Conservation (phyloP, 2,113 vertebrate genomes). For the Oplegnathus fasciatus region DNA sequence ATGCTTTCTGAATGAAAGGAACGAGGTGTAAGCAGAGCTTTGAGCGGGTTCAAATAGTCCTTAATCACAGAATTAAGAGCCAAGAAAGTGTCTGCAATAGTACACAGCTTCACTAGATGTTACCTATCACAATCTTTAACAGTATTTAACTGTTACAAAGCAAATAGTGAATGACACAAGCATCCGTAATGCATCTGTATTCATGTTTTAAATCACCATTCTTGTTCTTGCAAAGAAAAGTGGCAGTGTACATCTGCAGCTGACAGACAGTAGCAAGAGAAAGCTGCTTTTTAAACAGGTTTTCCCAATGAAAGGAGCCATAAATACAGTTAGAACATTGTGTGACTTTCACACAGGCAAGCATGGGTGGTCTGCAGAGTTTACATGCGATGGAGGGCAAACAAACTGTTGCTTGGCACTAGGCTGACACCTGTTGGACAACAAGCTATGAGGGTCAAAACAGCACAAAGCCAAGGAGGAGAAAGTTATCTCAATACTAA, state of each 20-base stretch:
- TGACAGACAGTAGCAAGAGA: not conserved
- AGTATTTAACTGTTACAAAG: not conserved
- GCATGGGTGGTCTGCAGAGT: conserved; percentile 72
- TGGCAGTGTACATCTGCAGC: not conserved
- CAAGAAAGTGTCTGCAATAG: not conserved
- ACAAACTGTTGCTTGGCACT: conserved; percentile 42
- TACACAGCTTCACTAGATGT: not conserved
- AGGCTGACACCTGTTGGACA: conserved; percentile 82
- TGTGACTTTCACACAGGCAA: conserved; percentile 68
- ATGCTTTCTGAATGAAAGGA: conserved; percentile 41
- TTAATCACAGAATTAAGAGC: conserved; percentile 37
- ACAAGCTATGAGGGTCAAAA: conserved; percentile 4
- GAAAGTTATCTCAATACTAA: not conserved
- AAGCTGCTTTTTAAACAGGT: conserved; percentile 9
- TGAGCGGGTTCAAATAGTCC: conserved; percentile 18
- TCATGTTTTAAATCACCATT: conserved; percentile 7
- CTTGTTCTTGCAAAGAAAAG: not conserved
- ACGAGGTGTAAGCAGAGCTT: conserved; percentile 16
- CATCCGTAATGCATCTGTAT: not conserved
- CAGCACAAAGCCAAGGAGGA: not conserved
- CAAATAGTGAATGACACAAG: conserved; percentile 3
- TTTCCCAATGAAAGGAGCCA: conserved; percentile 35
- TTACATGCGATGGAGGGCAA: conserved; percentile 46
- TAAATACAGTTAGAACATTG: conserved; percentile 73
- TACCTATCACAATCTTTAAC: not conserved